Conservation (phyloP, 2,113 vertebrate genomes). For the Lamprotornis superbus region DNA sequence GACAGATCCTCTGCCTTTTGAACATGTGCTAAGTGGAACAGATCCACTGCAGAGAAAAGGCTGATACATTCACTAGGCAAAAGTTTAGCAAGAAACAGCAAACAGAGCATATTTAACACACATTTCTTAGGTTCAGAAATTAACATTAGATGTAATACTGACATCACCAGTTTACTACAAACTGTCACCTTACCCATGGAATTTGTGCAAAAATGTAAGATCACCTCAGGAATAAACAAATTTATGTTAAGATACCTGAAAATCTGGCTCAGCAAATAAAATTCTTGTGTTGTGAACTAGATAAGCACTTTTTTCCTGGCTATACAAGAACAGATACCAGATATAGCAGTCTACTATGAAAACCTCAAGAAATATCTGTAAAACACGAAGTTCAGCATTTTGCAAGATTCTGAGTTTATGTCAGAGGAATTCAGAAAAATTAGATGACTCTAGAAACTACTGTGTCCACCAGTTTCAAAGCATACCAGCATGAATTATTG, state of each 20-base stretch:
- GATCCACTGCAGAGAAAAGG: neutral
- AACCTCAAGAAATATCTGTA: neutral
- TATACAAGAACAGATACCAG: neutral
- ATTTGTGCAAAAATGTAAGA: neutral
- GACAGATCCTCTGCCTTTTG: neutral
- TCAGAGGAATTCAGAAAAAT: neutral
- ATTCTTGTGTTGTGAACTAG: neutral
- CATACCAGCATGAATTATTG: neutral
- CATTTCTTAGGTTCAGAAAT: neutral
- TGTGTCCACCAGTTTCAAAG: neutral
- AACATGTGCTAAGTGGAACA: neutral
- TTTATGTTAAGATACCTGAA: neutral
- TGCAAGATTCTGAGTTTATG: neutral
- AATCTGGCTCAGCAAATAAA: neutral
- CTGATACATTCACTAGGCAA: neutral
- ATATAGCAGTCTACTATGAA: neutral
- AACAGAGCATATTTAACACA: neutral
- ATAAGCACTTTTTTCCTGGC: neutral
- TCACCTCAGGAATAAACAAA: neutral
- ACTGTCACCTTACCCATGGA: neutral
- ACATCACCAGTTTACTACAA: neutral
- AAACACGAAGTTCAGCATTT: neutral
- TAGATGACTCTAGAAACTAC: neutral
- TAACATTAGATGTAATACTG: neutral
- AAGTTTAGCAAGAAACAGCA: neutral